Base-by-base conservation (phyloP, 2,113 vertebrate genomes). In the Leucopsar rothschildi region DNA sequence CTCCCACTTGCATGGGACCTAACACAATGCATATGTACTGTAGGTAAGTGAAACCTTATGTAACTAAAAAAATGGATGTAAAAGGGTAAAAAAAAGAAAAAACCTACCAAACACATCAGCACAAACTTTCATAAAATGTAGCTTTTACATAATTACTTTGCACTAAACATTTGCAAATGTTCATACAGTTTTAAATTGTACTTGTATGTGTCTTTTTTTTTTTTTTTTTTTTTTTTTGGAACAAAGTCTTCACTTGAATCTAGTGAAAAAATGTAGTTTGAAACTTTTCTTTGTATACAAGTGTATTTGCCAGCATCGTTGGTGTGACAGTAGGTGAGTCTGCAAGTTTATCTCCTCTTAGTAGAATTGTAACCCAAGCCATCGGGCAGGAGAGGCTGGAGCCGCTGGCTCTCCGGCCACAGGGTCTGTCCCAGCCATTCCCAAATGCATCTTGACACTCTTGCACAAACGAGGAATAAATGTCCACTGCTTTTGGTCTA, bases 401-500 rank as follows among this genome's bases (percentile, higher is more conserved):
- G 93, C 95, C 82, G 88, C 92, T 84, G 85, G 84, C 96, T 91
- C 90, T 96, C 84, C 57, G 11, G 96, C 92, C 87, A 69, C 93
- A 92, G 96, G 47, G 66, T 95, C 90, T 72, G 81, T 85, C 95
- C 88, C 65, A 59, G 55, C 90, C 91, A 64, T 92, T 82, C 96
- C 96, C 90, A 94, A 91, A 96, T 96, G 95, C 97, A 95, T 97
- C 98, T 97, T 97, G 91, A 97, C 97, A 97, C 96, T 97, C 96
- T 98, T 97, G 96, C 97, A 98, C 96, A 98, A 97, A 95, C 27
- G 90, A 98, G 97, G 98, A 98, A 98, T 98, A 98, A 98, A 98
- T 97, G 95, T 98, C 97, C 96, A 97, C 95, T 98, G 97, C 97
- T 97, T 98, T 97, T 97, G 96, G 96, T 98, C 97, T 98, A 97